Base-by-base conservation (phyloP, 2,113 vertebrate species). In the Microcebus jonahi region DNA sequence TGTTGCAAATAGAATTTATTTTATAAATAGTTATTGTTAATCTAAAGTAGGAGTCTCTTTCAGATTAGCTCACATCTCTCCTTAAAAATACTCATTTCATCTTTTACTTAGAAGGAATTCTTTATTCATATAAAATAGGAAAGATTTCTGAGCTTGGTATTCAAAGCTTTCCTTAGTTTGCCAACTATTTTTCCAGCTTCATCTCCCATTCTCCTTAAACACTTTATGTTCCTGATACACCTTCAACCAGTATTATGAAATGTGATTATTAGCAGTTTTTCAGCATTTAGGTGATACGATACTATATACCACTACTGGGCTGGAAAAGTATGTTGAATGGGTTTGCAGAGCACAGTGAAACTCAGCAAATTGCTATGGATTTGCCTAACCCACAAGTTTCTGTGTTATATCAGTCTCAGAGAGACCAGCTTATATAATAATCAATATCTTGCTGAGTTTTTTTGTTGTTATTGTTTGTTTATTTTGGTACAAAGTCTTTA, bases 1-100 rank as follows among this genome's bases (percentile, higher is more conserved):
- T 88, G 13, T 95, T 80, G 23, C 65, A 88, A 86, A 68, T 90
- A 8, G 17, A 61, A 87, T 81, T 88, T 76, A 48, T 48, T 93
- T 95, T 88, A 34, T 48, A 88, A 39, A 14, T 57, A 70, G 29
- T 90, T 86, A 68, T 25, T 87, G 55, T 59, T 84, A 50, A 84
- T 73, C 6, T 92, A 67, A 65, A 63, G 36, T 91, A 88, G 63
- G 13, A 85, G 39, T 81, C 25, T 53, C 53, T 94, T 86, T 94
- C 29, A 71, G 68, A 48, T 75, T 42, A 75, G 34, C 31, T 59
- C 75, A 83, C 63, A 50, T 88, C 50, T 93, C 39, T 27, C 23
- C 57, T 93, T 83, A 34, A 83, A 82, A 97, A 55, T 71, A 67
- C 29, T 73, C 23, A 80, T 15, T 73, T 79, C 25, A 59, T 91